phyloP scores from a whole-genome alignment of 2,888 invertebrate species.

The Watsonalla cultraria region DNA sequence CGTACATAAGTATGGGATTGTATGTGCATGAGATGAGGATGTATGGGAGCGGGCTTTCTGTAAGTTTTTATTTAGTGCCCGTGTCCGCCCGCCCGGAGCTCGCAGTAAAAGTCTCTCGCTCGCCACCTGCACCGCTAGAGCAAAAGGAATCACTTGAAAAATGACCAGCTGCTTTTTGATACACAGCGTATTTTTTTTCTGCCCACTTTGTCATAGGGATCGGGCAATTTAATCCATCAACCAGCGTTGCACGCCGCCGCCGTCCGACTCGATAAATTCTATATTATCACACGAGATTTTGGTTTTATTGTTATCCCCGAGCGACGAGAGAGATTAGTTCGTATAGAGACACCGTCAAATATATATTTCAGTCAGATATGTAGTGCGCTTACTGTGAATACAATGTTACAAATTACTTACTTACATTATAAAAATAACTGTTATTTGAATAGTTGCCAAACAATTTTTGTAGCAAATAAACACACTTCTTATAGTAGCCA shows the following conservation, averaged over 20 bases:
- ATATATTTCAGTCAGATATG: background rate
- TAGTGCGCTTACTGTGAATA: background rate
- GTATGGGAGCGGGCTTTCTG: no score
- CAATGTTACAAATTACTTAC: background rate
- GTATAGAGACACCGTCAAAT: constrained; percentile 14
- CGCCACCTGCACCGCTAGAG: constrained; percentile 62
- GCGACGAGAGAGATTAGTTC: constrained; percentile 53
- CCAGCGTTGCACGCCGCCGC: constrained; percentile 54
- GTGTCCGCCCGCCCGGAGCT: background rate
- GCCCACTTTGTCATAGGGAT: constrained; percentile 77
- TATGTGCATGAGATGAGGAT: no score
- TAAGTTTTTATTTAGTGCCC: no score
- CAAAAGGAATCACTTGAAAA: constrained; percentile 78
- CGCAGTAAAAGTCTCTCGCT: constrained; percentile 8
- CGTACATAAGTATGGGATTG: no score
- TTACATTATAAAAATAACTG: background rate
- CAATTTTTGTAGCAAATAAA: background rate
- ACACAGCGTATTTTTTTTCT: constrained; percentile 74
- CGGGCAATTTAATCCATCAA: constrained; percentile 80
- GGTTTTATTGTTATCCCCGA: constrained; percentile 66
- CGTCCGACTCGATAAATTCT: constrained; percentile 73
- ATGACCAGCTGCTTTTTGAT: constrained; percentile 78
- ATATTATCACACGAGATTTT: constrained; percentile 69
- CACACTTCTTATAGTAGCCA: background rate
- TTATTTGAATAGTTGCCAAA: background rate